Evolutionary conservation across 1,140 invertebrate genomes (phyloP), one percentile per base, ranked within the genome.

Genomic region (Venustaconcha ellipsiformis): DNA sequence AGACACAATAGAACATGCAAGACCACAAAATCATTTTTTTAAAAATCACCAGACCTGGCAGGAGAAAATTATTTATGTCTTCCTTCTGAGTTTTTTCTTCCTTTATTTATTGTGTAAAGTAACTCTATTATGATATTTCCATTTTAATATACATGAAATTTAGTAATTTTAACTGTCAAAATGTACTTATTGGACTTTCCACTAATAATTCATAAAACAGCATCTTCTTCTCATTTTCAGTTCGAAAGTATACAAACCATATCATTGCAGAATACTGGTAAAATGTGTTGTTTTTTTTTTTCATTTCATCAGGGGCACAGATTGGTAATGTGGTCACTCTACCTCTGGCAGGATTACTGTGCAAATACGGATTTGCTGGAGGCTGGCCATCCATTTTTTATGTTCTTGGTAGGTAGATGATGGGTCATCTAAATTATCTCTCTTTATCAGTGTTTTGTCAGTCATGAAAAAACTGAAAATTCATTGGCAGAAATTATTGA

Each of bases 381-480:
- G 96, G 96, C 3, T 98, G 96, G 96, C 92, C 94, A 0, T 95
- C 94, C 23, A 94, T 97, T 26, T 98, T 97, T 88, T 98, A 97
- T 86, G 93, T 96, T 0, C 95, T 96, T 83, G 96, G 95, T 92
- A 91, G 91, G 67, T 79, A 14, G 13, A 66, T 18, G 26, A 57
- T 57, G 56, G 48, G n/a, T 57, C 14, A 14, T 30, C 15, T 5
- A 14, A 13, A 67, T 37, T 30, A 48, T 15, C 37, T 67, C 6
- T 6, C 26, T 63, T 15, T 63, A 55, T 37, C 1, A 8, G 37
- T 37, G 8, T 37, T 37, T 37, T 37, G 37, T 1, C 37, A 37
- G 3, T 37, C 4, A 37, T 37, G 4, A 37, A 37, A 37, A 6
- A 23, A 23, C 23, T 23, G 23, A 23, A 23, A 23, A 23, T 37